phyloP scores from a whole-genome alignment of 2,113 vertebrate species.

The Colistium nudipinnis region DNA sequence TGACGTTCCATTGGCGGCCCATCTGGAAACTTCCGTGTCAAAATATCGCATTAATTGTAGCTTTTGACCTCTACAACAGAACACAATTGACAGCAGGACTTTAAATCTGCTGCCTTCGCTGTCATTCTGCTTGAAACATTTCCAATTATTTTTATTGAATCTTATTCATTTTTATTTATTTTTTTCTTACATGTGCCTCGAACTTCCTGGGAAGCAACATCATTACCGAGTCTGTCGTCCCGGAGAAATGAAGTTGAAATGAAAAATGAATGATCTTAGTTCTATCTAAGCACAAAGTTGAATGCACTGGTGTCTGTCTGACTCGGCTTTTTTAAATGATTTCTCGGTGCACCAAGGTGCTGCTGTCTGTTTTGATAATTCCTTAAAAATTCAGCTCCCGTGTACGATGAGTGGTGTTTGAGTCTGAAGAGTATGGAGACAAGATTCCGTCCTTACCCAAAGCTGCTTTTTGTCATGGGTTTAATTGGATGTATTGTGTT shows the following conservation, averaged over 20 bases:
- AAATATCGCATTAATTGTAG: neutral
- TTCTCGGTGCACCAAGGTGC: neutral
- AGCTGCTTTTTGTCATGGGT: constrained; percentile 2
- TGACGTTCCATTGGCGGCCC: neutral
- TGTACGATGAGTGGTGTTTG: neutral
- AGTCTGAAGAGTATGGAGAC: neutral
- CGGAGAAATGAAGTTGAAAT: constrained; percentile 1
- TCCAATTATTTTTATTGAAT: neutral
- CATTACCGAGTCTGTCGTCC: neutral
- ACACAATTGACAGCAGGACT: neutral
- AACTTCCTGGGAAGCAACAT: neutral
- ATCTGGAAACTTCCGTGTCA: neutral
- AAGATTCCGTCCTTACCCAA: neutral
- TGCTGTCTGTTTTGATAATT: constrained; percentile 13
- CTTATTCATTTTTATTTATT: neutral
- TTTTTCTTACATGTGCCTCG: neutral
- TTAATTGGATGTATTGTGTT: no score
- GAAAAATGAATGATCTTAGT: constrained; percentile 20
- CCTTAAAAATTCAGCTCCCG: neutral
- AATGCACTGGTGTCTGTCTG: constrained; percentile 8
- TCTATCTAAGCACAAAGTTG: constrained; percentile 12
- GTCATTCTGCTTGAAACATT: neutral
- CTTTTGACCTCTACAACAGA: neutral
- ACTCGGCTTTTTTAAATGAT: constrained; percentile 17
- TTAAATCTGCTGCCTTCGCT: neutral